phyloP scores from a whole-genome alignment of 1,140 invertebrate species.

The Musca domestica region DNA sequence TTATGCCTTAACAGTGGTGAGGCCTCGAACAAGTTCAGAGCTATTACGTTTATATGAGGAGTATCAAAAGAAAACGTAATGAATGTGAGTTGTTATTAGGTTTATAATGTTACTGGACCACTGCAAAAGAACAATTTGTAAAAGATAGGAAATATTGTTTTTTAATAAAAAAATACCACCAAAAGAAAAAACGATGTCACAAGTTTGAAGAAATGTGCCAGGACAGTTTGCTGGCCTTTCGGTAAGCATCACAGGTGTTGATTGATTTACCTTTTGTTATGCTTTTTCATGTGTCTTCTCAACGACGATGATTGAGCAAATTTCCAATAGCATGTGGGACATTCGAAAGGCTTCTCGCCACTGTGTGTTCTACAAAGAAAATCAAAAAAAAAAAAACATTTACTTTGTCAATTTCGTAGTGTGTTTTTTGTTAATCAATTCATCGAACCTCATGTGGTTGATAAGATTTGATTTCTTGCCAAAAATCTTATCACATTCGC shows the following conservation, averaged over 20 bases:
- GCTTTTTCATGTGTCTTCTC: constrained; percentile 29
- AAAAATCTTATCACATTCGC: constrained; percentile 29
- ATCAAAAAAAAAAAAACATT: not conserved
- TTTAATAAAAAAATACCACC: too few species aligned
- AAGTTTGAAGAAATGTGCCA: too few species aligned
- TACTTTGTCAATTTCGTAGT: not conserved
- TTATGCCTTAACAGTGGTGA: constrained; percentile 64
- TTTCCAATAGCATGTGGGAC: constrained; percentile 26
- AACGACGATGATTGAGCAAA: constrained; percentile 30
- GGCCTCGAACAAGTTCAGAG: constrained; percentile 67
- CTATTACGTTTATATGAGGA: constrained; percentile 69
- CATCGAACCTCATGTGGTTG: constrained; percentile 26
- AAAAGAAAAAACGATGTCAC: too few species aligned
- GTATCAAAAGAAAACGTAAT: constrained; percentile 33
- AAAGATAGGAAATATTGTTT: too few species aligned
- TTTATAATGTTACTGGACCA: not conserved
- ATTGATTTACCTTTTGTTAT: constrained; percentile 21
- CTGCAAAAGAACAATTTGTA: too few species aligned
- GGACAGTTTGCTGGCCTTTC: too few species aligned
- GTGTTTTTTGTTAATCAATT: not conserved
- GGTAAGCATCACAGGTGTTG: too few species aligned
- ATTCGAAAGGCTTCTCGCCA: constrained; percentile 30
- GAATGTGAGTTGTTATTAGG: not conserved
- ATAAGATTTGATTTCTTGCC: constrained; percentile 29
- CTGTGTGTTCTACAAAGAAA: constrained; percentile 25